Evolutionary conservation across 1,140 invertebrate species (phyloP), one percentile per base, ranked within the genome.

Genomic region (Notospermus geniculatus): DNA sequence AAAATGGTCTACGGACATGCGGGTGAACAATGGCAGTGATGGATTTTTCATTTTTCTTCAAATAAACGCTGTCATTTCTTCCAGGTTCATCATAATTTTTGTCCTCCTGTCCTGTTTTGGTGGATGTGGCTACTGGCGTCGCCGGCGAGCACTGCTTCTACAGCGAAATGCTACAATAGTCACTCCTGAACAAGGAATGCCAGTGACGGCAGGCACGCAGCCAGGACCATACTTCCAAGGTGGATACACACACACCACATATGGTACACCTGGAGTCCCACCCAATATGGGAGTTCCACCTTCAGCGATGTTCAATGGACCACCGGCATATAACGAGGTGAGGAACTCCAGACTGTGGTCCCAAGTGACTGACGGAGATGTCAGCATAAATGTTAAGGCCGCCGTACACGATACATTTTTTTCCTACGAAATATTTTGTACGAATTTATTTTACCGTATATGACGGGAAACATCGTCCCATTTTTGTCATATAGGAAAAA

Each of bases 261-360:
- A 36, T 15, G 32, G 32, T 36, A 36, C 32, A 7, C 32, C 32
- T 36, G 32, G 32, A 4, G 32, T 64, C 62, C n/a, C 66, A 70
- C 59, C 62, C 41, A 41, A 63, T 63, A n/a, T 63, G 63, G 0
- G 66, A 63, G 5, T 45, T 52, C 15, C n/a, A 50, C 45, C 58
- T 41, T 11, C 29, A 17, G 19, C 57, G 17, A 64, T 32, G 52
- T 55, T 29, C 57, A 56, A 13, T 61, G 61, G 86, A 90, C 86
- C 86, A 59, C 88, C 88, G 11, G 90, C 90, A 0, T 92, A 92
- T 78, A 88, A 88, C 60, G 91, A 92, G 86, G 90, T 91, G 78
- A 75, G 23, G 46, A 50, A 60, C 50, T 59, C n/a, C n/a, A n/a
- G n/a, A n/a, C n/a, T n/a, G n/a, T n/a, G n/a, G n/a, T n/a, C n/a